A percentile compares a stretch with the other conserved stretches of the same genome.
Conservation (phyloP, 2,113 vertebrate genomes). For the Eurystomus gularis region DNA sequence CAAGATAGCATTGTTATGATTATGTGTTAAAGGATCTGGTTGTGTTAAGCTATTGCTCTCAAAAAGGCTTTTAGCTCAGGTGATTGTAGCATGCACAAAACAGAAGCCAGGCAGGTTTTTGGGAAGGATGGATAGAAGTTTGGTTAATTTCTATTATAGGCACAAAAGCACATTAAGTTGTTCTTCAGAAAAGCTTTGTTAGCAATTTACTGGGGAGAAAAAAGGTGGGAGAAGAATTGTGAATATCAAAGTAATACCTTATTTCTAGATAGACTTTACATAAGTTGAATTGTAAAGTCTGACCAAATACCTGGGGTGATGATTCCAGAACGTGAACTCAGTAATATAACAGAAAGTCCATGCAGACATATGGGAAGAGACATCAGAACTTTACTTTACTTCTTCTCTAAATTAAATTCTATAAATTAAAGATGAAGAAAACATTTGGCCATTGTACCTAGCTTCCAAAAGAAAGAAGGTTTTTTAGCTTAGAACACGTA, state of each 20-base stretch:
- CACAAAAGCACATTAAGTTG: not conserved
- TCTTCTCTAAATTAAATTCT: no score
- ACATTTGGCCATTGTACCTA: not conserved
- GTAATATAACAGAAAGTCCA: not conserved
- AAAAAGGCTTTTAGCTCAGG: not conserved
- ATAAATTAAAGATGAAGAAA: not conserved
- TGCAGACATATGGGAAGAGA: not conserved
- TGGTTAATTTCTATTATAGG: not conserved
- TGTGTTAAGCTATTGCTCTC: not conserved
- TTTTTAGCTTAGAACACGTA: not conserved
- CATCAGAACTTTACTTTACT: not conserved
- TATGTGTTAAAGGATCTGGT: not conserved
- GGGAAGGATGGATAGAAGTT: not conserved
- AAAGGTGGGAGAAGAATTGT: not conserved
- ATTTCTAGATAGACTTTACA: not conserved
- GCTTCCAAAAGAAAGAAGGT: not conserved
- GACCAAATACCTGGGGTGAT: not conserved
- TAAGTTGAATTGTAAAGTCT: not conserved
- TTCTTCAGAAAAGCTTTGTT: not conserved
- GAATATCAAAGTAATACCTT: not conserved
- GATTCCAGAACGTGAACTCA: not conserved
- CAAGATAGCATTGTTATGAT: not conserved
- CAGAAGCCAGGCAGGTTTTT: not conserved
- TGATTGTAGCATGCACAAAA: not conserved
- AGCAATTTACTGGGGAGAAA: not conserved